These are phyloP conservation scores for Volucella inflata DNA, from an alignment of 2,888 invertebrate species.

Conservation along the genomic window DNA sequence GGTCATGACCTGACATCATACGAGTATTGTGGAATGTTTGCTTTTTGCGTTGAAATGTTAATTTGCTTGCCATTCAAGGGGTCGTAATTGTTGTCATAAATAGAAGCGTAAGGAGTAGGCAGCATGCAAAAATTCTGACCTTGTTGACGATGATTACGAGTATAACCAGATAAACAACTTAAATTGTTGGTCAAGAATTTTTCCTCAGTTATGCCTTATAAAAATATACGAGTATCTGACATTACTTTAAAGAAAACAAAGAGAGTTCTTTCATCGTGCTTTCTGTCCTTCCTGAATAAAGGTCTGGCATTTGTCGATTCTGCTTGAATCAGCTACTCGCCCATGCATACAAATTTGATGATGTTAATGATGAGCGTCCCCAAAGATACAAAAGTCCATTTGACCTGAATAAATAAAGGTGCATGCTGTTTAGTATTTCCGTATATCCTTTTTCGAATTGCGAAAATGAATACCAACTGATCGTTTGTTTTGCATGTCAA, in stretches of 20 bases:
- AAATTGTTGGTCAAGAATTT: too few relatives aligned
- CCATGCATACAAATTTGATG: constrained; percentile 25
- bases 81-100: constrained; percentile 19
- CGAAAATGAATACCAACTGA: too few relatives aligned
- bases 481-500: too few relatives aligned
- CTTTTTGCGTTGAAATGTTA: constrained; percentile 3
- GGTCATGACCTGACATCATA: constrained; percentile 2
- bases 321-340: constrained; percentile 15
- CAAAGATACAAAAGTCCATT: constrained; percentile 12
- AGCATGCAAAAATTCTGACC: constrained; percentile 10
- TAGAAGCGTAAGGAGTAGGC: not conserved
- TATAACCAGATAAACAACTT: too few relatives aligned
- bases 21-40: not conserved
- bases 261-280: too few relatives aligned
- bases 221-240: too few relatives aligned
- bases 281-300: not conserved
- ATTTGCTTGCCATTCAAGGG: constrained; percentile 30
- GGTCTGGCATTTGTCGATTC: not conserved
- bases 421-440: too few relatives aligned
- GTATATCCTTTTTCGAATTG: too few relatives aligned
- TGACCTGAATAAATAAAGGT: constrained; percentile 28
- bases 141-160: constrained; percentile 14
- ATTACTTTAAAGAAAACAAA: too few relatives aligned
- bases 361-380: constrained; percentile 41
- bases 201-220: too few relatives aligned